Evolutionary conservation across 92 coral and sea anemone genomes (phyloP).

Genomic region (Parazoanthus swiftii): DNA sequence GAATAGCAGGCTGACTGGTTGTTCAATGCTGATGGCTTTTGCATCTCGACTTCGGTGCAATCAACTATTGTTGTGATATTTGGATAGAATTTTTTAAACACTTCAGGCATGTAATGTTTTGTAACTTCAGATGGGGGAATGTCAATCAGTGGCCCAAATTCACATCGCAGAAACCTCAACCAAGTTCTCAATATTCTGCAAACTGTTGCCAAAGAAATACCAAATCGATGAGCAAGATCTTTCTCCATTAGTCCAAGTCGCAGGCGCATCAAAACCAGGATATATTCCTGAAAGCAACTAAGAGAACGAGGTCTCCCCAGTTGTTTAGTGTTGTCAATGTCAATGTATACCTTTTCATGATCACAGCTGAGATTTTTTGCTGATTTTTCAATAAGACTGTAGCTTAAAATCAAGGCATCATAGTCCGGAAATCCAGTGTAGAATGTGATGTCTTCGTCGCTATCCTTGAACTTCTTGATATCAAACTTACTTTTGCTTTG

Average conservation of each 20-base stretch:
- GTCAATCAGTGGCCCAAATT: conserved; percentile 54
- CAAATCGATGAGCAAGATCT: conserved; percentile 51
- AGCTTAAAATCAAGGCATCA: conserved; percentile 38
- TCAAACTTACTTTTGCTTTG: conserved; percentile 39
- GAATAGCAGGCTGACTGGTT: conserved; percentile 53
- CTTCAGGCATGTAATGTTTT: conserved; percentile 51
- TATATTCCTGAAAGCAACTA: conserved; percentile 18
- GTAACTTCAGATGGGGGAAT: conserved; percentile 50
- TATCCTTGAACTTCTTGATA: conserved; percentile 47
- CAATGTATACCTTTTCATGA: conserved; percentile 50
- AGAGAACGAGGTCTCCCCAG: conserved; percentile 45
- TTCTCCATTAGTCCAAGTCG: conserved; percentile 9
- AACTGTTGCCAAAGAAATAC: conserved; percentile 46
- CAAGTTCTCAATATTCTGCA: conserved; percentile 47
- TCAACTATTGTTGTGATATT: conserved; percentile 39
- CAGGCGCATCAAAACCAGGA: conserved; percentile 10
- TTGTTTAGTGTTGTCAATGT: conserved; percentile 17
- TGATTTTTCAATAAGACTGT: conserved; percentile 32
- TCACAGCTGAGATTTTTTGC: conserved; percentile 55
- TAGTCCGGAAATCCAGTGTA: conserved; percentile 58
- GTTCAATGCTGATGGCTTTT: conserved; percentile 42
- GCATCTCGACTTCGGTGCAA: conserved; percentile 54
- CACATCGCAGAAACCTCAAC: conserved; percentile 48
- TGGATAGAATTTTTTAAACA: conserved; percentile 38
- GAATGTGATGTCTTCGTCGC: conserved; percentile 59